Conservation (phyloP, 2,797 vertebrate genomes). For the Eremophila alpestris region DNA sequence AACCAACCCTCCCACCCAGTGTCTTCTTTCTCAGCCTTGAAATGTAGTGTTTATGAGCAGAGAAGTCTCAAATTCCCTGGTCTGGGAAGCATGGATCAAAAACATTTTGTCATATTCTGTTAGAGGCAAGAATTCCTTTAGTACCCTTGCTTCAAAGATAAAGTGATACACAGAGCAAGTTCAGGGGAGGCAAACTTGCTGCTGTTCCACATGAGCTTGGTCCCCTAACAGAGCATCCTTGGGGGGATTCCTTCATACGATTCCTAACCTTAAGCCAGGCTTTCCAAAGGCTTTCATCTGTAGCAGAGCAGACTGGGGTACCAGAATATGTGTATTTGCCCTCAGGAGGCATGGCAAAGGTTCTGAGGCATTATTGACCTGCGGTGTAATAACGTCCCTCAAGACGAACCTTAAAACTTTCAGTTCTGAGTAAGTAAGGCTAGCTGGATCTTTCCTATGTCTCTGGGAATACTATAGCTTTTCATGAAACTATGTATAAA, state of each 20-base stretch:
- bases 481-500: slow-evolving; percentile 62
- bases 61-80: not conserved
- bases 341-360: slow-evolving; percentile 58
- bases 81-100: not conserved
- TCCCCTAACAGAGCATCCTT: slow-evolving; percentile 31
- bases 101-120: slow-evolving; percentile 24
- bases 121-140: slow-evolving; percentile 22
- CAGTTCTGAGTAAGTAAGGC: slow-evolving; percentile 58
- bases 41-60: not conserved
- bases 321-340: slow-evolving; percentile 59
- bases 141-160: slow-evolving; percentile 28
- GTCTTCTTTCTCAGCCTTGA: slow-evolving; percentile 25
- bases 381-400: slow-evolving; percentile 64
- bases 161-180: not conserved
- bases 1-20: not conserved
- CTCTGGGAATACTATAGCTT: slow-evolving; percentile 69
- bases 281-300: slow-evolving; percentile 61
- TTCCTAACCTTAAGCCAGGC: slow-evolving; percentile 45
- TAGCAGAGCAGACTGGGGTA: slow-evolving; percentile 30
- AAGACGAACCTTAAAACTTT: slow-evolving; percentile 75
- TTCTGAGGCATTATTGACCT: slow-evolving; percentile 71
- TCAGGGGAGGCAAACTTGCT: not conserved
- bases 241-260: not conserved
- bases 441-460: slow-evolving; percentile 60
- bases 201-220: not conserved